Base-by-base conservation (phyloP, 1,140 invertebrate genomes). In the Theocolax elegans region DNA sequence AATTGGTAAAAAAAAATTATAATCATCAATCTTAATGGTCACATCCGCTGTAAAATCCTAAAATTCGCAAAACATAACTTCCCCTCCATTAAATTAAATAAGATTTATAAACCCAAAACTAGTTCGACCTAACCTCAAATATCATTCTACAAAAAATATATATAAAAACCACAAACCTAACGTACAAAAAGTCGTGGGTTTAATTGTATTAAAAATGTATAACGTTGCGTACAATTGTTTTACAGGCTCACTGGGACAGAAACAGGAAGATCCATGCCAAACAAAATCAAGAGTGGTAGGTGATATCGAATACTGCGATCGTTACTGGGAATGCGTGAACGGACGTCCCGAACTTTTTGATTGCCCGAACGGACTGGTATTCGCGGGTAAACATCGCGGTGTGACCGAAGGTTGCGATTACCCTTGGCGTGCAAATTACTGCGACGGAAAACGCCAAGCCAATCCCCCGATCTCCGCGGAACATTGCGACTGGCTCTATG, bases 401-500 rank as follows among this genome's bases (percentile, higher is more conserved):
- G 93, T 95, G 0, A 93, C 93, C 1, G 93, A 95, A 80, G 93
- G 93, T 4, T 95, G 94, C 76, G 94, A 95, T 84, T 95, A 95
- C 79, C 94, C 94, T 0, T 95, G 94, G 93, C 88, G 93, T 73
- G 92, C 93, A 3, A 93, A 94, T 79, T 95, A 95, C 81, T 95
- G 94, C 83, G 92, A 94, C 73, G 88, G 87, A 62, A 93, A 92
- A 81, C 89, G 91, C 74, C 89, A 92, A 79, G 91, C 91, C 1
- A 93, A 97, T 83, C 89, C 93, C 15, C 94, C 94, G 27, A 92
- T 95, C 59, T 87, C 89, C 9, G 92, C 91, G 0, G 94, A 96
- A 71, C 95, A 96, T 79, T 97, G 95, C 80, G 94, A 95, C 76
- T 97, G 95, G 95, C 85, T 95, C 65, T 97, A 96, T 80, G 95